Percentiles rank a stretch among this genome's conserved stretches.
Evolutionary conservation across 2,113 vertebrate genomes (phyloP).

Genomic region (Alouatta palliata): DNA sequence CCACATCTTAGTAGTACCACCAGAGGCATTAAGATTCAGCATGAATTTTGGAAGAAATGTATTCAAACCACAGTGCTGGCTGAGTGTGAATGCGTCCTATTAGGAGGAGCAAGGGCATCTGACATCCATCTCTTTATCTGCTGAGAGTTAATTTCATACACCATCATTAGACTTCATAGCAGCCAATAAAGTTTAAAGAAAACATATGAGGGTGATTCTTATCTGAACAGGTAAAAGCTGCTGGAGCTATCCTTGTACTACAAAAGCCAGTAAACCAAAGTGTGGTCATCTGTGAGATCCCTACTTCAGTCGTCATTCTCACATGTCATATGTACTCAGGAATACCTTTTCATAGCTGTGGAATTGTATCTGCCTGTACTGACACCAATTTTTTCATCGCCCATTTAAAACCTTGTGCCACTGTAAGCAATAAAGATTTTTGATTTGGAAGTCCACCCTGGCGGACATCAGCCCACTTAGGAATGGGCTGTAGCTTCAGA

Average conservation of each 20-base stretch:
- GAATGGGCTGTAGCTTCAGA: not conserved
- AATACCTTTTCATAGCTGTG: not conserved
- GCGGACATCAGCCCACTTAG: not conserved
- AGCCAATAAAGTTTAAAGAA: not conserved
- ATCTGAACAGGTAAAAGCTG: not conserved
- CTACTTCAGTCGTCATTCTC: not conserved
- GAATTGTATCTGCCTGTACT: not conserved
- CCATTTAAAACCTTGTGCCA: not conserved
- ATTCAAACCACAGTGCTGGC: not conserved
- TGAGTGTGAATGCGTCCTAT: not conserved
- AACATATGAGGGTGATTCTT: not conserved
- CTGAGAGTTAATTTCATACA: not conserved
- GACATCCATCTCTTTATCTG: not conserved
- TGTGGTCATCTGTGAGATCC: not conserved
- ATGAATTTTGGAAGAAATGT: not conserved
- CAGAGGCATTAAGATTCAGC: not conserved
- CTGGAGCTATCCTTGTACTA: accelerated
- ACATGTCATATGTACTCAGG: not conserved
- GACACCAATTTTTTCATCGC: not conserved
- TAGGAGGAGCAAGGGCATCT: not conserved
- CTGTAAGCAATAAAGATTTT: not conserved
- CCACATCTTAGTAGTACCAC: not conserved
- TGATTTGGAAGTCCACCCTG: not conserved
- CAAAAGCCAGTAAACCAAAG: not conserved
- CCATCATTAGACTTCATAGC: not conserved